These are phyloP conservation scores for Chloebia gouldiae DNA, from an alignment of 2,113 vertebrate genomes.

Conservation along the genomic window DNA sequence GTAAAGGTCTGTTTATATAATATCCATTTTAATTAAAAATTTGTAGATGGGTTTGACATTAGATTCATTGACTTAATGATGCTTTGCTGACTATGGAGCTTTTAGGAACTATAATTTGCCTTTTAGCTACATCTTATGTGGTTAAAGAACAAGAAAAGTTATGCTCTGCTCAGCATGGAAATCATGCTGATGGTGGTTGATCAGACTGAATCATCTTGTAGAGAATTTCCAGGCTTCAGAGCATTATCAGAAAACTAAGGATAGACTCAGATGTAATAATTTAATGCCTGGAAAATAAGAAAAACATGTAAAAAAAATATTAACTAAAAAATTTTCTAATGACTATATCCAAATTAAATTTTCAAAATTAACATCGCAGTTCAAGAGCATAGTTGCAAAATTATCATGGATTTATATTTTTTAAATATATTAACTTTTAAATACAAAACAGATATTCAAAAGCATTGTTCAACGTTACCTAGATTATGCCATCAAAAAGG, in stretches of 20 bases:
- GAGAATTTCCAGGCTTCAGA: not conserved
- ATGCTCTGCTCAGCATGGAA: not conserved
- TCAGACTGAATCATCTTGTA: not conserved
- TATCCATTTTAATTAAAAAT: not conserved
- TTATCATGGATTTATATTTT: not conserved
- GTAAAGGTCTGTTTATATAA: not conserved
- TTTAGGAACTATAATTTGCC: not conserved
- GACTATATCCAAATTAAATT: not conserved
- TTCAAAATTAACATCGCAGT: not conserved
- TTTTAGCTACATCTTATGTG: not conserved
- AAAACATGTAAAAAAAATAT: not conserved
- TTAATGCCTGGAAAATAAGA: not conserved
- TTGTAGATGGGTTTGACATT: not conserved
- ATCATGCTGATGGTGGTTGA: not conserved
- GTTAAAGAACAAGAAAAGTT: not conserved
- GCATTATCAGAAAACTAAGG: not conserved
- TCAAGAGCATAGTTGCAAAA: not conserved
- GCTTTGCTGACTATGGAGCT: not conserved
- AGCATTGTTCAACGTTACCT: not conserved
- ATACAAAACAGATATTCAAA: not conserved
- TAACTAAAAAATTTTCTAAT: not conserved
- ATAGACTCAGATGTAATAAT: not conserved
- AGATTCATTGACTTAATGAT: not conserved
- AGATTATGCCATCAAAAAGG: not conserved
- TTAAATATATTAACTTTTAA: not conserved